Base-by-base conservation (phyloP, 2,888 invertebrate species). In the Plagodis pulveraria region DNA sequence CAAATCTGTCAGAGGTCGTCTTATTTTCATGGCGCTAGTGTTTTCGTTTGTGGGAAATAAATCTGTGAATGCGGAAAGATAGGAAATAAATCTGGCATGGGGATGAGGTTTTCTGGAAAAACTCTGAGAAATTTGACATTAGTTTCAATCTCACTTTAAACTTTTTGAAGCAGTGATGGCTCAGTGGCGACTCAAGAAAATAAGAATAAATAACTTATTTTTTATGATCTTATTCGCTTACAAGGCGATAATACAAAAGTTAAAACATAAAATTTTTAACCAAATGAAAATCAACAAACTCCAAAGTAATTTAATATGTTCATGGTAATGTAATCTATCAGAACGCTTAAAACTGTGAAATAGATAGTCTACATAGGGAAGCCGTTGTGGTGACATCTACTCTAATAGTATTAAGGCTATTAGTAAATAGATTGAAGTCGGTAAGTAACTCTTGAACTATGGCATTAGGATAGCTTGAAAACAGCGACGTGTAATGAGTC, bases 331-430 rank as follows among this genome's bases (percentile, higher is more conserved):
- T 22, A 22, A 22, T 22, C 22, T 22, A 54, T 55, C 45, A 57
- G 56, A 48, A 46, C 44, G 41, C 58, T 60, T 38, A 10, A 8
- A 48, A 38, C 48, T 43, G 58, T 66, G 55, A 56, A 51, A 59
- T 52, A 56, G 49, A 45, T 63, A 63, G 67, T 66, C 22, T 22
- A 22, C 22, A 22, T 72, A 68, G 76, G 71, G 86, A 87, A 87
- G 76, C 86, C 86, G 74, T 79, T 76, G 77, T 69, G 74, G 78
- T 69, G 67, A 70, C 77, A 78, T 80, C 83, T 77, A 62, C 71
- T 77, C 70, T 80, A 84, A 84, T 82, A 71, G 78, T 78, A 80
- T 84, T 84, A 85, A 75, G 69, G 69, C 76, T 77, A 74, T 83
- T 81, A 82, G 76, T 73, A 70, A 77, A 74, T 72, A 73, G 74